Conservation (phyloP, 2,888 invertebrate species). For the Spilarctia lutea region DNA sequence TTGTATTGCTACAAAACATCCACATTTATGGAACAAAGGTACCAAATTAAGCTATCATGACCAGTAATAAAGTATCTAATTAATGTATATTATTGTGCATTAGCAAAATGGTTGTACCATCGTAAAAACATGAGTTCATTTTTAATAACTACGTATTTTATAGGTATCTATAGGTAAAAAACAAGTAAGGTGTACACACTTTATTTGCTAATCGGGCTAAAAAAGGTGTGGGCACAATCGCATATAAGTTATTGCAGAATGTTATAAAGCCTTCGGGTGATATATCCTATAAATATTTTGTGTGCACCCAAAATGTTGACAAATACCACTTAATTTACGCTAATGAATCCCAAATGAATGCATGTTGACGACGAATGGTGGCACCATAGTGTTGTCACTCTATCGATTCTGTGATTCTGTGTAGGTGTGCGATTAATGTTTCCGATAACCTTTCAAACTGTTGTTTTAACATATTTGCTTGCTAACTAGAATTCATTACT, state of each 20-base stretch:
- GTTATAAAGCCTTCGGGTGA: constrained; percentile 66
- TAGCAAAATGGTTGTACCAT: constrained; percentile 75
- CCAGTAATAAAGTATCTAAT: constrained; percentile 75
- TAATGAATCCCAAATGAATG: constrained; percentile 83
- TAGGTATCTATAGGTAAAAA: constrained; percentile 64
- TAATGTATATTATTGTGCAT: constrained; percentile 74
- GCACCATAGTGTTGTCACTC: constrained; percentile 61
- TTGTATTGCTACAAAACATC: constrained; percentile 62
- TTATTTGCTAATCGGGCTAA: constrained; percentile 58
- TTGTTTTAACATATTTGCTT: constrained; percentile 46
- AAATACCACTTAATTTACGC: constrained; percentile 85
- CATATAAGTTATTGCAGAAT: constrained; percentile 70
- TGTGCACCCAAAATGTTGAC: constrained; percentile 78
- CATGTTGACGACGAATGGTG: constrained; percentile 72
- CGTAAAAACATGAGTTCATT: constrained; percentile 76
- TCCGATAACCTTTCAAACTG: constrained; percentile 54
- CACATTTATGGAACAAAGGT: constrained; percentile 63
- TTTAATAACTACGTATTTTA: constrained; percentile 69
- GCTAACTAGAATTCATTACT: constrained; percentile 38
- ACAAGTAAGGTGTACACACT: constrained; percentile 59
- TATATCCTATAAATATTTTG: constrained; percentile 81
- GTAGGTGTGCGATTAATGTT: constrained; percentile 62
- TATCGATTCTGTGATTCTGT: constrained; percentile 56
- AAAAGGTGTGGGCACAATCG: constrained; percentile 67
- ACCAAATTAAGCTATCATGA: constrained; percentile 79